Percentiles rank a stretch among this genome's conserved stretches.
Evolutionary conservation across 2,113 vertebrate genomes (phyloP).

Genomic region (Ivindomyrus marchei): DNA sequence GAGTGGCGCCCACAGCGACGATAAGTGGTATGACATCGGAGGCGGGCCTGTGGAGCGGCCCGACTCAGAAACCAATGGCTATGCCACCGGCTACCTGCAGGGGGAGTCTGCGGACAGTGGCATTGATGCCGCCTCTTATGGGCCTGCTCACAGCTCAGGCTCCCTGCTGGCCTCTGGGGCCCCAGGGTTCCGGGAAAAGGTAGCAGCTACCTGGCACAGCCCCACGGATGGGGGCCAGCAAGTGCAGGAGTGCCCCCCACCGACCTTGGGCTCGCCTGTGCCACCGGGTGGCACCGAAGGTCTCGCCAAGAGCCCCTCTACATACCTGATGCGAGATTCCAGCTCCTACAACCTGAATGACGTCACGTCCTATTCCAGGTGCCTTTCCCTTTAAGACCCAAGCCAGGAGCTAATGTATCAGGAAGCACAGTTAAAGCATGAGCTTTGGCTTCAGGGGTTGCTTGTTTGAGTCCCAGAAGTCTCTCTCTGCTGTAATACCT

Average conservation of each 20-base stretch:
- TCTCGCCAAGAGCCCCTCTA: conserved; percentile 66
- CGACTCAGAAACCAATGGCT: conserved; percentile 77
- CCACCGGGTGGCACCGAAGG: conserved; percentile 60
- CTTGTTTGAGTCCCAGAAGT: neutral
- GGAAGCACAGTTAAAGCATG: neutral
- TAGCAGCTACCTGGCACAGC: conserved; percentile 71
- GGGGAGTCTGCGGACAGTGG: conserved; percentile 84
- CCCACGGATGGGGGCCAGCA: conserved; percentile 64
- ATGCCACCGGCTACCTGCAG: conserved; percentile 69
- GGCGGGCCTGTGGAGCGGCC: conserved; percentile 70
- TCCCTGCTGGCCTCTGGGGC: conserved; percentile 62
- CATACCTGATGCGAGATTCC: conserved; percentile 66
- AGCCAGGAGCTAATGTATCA: neutral
- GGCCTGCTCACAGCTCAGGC: conserved; percentile 70
- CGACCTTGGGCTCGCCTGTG: conserved; percentile 55
- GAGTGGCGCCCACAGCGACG: conserved; percentile 86
- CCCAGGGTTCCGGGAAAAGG: conserved; percentile 65
- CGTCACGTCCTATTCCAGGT: conserved; percentile 78
- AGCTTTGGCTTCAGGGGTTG: neutral
- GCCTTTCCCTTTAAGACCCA: conserved; percentile 7
- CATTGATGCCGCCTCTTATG: conserved; percentile 87
- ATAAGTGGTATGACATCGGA: conserved; percentile 85
- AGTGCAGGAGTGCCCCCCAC: conserved; percentile 58
- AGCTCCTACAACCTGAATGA: conserved; percentile 74
- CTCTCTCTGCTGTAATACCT: neutral